phyloP scores from a whole-genome alignment of 2,113 vertebrate genomes.

The Silurus asotus region DNA sequence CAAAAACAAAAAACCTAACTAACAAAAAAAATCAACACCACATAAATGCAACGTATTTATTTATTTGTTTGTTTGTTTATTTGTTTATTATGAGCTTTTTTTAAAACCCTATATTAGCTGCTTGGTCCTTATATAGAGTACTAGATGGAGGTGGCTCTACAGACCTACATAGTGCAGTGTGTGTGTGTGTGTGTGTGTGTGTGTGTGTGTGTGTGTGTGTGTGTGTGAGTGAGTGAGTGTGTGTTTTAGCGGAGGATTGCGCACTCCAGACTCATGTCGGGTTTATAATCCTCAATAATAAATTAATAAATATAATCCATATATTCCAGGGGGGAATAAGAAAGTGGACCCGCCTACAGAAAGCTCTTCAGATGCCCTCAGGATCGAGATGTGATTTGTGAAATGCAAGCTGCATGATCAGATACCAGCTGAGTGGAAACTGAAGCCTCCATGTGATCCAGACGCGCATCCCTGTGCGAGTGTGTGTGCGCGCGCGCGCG shows the following conservation, averaged over 20 bases:
- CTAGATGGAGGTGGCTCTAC: background rate
- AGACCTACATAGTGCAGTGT: slow-evolving; percentile 17
- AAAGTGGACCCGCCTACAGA: background rate
- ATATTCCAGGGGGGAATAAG: background rate
- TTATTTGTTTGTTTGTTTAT: no score
- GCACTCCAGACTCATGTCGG: background rate
- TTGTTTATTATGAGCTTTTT: no score
- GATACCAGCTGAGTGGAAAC: background rate
- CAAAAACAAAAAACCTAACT: no score
- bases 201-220: background rate
- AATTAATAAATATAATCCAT: background rate
- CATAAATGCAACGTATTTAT: no score
- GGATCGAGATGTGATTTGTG: background rate
- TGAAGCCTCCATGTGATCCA: background rate
- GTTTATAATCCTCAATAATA: background rate
- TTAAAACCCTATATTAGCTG: background rate
- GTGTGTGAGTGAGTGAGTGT: background rate
- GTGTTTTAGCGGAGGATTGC: background rate
- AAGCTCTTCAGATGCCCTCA: background rate
- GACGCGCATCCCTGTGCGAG: background rate
- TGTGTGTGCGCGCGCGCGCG: no score
- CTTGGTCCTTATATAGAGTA: background rate
- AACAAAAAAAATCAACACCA: no score
- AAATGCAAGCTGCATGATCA: background rate
- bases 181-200: background rate